Evolutionary conservation across 30 jellyfish, hydroid and myxozoan species (phyloP).

Genomic region (Pseudorhiza aurosa): DNA sequence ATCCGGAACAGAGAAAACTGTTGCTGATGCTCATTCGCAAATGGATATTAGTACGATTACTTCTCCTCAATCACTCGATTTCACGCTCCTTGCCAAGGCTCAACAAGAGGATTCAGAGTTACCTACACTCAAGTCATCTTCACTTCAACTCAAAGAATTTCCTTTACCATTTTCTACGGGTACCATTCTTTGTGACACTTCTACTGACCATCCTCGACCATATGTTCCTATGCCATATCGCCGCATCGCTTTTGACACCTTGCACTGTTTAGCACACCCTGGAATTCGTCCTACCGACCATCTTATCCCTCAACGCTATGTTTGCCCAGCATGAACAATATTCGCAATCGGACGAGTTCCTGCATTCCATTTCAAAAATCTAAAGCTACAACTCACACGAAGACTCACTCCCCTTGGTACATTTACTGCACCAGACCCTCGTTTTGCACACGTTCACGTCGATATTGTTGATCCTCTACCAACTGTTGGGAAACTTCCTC

Average conservation of each 20-base stretch:
- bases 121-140: not conserved
- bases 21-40: slow-evolving; percentile 64
- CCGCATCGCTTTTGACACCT: not conserved
- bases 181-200: slow-evolving; percentile 10
- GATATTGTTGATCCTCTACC: slow-evolving; percentile 36
- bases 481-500: no score
- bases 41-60: slow-evolving; percentile 11
- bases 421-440: slow-evolving; percentile 27
- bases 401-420: slow-evolving; percentile 13
- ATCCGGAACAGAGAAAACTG: slow-evolving; percentile 24
- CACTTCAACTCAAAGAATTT: slow-evolving; percentile 7
- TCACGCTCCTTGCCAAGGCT: no score
- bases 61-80: no score
- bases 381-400: not conserved
- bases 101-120: slow-evolving; percentile 9
- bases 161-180: slow-evolving; percentile 24
- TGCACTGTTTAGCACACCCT: slow-evolving; percentile 32
- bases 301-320: slow-evolving; percentile 11
- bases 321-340: not conserved
- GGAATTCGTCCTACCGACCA: slow-evolving; percentile 27
- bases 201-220: slow-evolving; percentile 18
- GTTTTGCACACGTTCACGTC: slow-evolving; percentile 23
- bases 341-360: slow-evolving; percentile 13
- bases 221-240: slow-evolving; percentile 17
- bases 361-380: slow-evolving; percentile 2